These are phyloP conservation scores for Pristionchus maxplancki DNA, from an alignment of 2,888 invertebrate genomes.

Conservation along the genomic window DNA sequence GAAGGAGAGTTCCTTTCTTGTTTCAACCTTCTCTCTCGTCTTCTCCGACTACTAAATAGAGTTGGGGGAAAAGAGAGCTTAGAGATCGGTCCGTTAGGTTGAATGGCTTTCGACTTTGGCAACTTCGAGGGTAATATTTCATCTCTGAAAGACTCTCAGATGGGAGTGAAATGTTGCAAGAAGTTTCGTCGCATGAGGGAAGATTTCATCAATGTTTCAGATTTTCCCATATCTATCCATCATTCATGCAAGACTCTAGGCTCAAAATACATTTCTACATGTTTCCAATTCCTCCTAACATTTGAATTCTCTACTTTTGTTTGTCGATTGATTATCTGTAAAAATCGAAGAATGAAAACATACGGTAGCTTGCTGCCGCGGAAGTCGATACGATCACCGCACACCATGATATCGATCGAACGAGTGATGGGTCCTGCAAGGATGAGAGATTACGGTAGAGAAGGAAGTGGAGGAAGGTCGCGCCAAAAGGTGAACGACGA, in stretches of 20 bases:
- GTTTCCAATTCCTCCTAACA: neutral
- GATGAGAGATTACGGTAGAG: constrained; percentile 18
- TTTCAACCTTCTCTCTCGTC: neutral
- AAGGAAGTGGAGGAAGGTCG: neutral
- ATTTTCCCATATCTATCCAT: neutral
- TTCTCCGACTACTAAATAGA: neutral
- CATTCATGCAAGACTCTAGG: neutral
- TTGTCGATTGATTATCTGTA: too few species aligned
- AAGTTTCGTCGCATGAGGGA: neutral
- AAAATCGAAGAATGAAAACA: constrained; percentile 1
- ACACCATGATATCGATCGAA: constrained; percentile 43
- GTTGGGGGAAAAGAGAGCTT: neutral
- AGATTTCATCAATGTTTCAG: constrained; percentile 9
- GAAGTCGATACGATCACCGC: neutral
- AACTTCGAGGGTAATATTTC: neutral
- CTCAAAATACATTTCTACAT: neutral
- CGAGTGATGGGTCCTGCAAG: constrained; percentile 8
- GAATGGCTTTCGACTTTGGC: neutral
- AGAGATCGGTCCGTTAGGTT: neutral
- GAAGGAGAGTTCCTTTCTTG: neutral
- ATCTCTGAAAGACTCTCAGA: neutral
- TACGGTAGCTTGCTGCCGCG: constrained; percentile 42
- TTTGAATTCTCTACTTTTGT: neutral
- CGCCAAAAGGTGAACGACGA: neutral
- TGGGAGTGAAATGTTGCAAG: neutral